A percentile compares a stretch with the other conserved stretches of the same genome.
Conservation (phyloP, 2,113 vertebrate genomes). For the Podarcis cretensis region DNA sequence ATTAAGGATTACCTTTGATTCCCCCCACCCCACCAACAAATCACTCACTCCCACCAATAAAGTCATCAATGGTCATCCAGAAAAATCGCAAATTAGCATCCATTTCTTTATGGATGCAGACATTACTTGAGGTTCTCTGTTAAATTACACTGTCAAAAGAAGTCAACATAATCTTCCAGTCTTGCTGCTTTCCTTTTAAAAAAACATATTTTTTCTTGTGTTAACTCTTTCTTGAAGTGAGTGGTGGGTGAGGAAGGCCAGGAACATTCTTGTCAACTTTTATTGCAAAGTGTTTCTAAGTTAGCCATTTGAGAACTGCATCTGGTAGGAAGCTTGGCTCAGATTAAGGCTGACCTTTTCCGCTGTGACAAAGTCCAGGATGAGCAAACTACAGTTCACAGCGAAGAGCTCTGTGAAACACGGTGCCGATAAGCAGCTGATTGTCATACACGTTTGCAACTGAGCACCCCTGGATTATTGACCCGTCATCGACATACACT, state of each 20-base stretch:
- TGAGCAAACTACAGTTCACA: conserved; percentile 77
- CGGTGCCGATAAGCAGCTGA: conserved; percentile 88
- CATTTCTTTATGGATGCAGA: neutral
- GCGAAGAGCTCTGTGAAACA: conserved; percentile 88
- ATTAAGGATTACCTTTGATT: neutral
- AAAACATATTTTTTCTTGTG: neutral
- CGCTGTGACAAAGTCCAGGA: neutral
- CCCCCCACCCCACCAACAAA: neutral
- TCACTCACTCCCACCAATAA: neutral
- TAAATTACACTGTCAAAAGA: neutral
- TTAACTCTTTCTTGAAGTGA: neutral
- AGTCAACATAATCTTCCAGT: conserved; percentile 2
- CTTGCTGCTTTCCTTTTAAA: conserved; percentile 20
- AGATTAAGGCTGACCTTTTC: neutral
- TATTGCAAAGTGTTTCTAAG: neutral
- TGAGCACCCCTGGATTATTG: conserved; percentile 85
- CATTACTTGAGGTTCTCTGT: neutral
- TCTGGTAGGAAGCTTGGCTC: conserved; percentile 3
- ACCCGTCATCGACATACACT: conserved; percentile 85
- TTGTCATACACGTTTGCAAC: conserved; percentile 79
- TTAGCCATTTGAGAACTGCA: conserved; percentile 32
- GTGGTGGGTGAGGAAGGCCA: conserved; percentile 6
- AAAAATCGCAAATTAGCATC: neutral
- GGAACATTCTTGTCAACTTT: conserved; percentile 17
- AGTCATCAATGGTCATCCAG: neutral